Evolutionary conservation across 2,113 vertebrate species (phyloP).

Genomic region (Emydocephalus ijimae): DNA sequence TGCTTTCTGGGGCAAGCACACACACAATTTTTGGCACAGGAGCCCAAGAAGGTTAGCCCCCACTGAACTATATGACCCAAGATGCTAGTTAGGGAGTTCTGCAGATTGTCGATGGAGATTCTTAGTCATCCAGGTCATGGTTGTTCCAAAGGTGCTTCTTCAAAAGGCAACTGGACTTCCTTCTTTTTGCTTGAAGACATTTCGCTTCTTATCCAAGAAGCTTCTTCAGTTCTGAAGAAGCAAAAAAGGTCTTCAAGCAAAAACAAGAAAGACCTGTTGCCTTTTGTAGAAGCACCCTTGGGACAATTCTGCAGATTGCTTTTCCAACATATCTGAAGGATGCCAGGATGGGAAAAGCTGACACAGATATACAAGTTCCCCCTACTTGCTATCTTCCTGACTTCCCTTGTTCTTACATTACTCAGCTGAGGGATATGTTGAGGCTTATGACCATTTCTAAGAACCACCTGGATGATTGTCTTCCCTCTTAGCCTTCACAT

Average conservation of each 20-base stretch:
- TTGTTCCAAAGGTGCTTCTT: background rate
- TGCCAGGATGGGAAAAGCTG: background rate
- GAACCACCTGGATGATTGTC: background rate
- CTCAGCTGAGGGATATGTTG: background rate
- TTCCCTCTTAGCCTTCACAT: constrained; percentile 82
- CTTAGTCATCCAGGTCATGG: background rate
- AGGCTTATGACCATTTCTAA: background rate
- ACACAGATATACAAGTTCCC: background rate
- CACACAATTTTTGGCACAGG: no score
- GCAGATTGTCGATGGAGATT: background rate
- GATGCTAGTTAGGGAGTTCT: background rate
- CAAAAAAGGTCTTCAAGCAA: background rate
- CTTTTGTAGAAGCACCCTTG: background rate
- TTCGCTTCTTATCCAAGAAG: background rate
- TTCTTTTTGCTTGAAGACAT: background rate
- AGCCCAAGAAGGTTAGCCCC: no score
- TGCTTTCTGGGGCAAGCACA: no score
- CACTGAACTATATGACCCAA: background rate
- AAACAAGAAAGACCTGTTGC: background rate
- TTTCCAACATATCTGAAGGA: background rate
- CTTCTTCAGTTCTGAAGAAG: background rate
- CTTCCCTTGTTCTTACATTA: background rate
- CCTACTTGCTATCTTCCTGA: background rate
- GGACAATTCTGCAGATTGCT: background rate
- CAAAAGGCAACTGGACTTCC: background rate